These are phyloP conservation scores for Heterodera schachtii DNA, from an alignment of 1,140 invertebrate species.

Conservation along the genomic window DNA sequence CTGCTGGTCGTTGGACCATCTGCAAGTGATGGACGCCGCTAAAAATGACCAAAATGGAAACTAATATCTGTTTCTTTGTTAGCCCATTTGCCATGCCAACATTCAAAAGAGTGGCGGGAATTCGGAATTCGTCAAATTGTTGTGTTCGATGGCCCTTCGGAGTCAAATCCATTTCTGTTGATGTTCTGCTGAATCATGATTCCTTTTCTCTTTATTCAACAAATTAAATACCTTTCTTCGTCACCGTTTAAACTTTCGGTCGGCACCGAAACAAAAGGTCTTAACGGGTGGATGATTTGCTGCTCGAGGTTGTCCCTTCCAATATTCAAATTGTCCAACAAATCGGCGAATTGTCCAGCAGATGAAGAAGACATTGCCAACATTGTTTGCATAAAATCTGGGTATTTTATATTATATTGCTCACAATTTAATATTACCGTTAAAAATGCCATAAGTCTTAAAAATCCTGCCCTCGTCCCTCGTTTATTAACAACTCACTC, in stretches of 20 bases:
- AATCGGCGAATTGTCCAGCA: neutral
- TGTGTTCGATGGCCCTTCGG: neutral
- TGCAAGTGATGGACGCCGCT: conserved; percentile 8
- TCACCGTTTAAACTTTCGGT: neutral
- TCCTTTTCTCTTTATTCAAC: neutral
- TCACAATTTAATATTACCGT: too few species aligned
- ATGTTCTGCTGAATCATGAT: neutral
- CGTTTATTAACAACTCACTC: conserved; percentile 11
- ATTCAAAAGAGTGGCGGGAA: conserved; percentile 21
- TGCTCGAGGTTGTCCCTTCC: conserved; percentile 3
- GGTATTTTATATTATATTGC: too few species aligned
- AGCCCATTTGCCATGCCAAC: too few species aligned
- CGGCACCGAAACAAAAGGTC: neutral
- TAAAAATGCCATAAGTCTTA: neutral
- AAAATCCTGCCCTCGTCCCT: neutral
- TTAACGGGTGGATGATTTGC: neutral
- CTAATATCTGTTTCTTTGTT: too few species aligned
- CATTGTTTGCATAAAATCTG: conserved; percentile 15
- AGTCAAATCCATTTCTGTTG: neutral
- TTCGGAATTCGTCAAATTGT: conserved; percentile 24
- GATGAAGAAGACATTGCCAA: neutral
- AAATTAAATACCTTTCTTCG: neutral
- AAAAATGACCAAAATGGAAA: neutral
- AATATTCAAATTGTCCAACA: neutral
- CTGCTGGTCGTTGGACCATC: neutral